Conservation (phyloP, 2,797 vertebrate genomes). For the Borostomias antarcticus region DNA sequence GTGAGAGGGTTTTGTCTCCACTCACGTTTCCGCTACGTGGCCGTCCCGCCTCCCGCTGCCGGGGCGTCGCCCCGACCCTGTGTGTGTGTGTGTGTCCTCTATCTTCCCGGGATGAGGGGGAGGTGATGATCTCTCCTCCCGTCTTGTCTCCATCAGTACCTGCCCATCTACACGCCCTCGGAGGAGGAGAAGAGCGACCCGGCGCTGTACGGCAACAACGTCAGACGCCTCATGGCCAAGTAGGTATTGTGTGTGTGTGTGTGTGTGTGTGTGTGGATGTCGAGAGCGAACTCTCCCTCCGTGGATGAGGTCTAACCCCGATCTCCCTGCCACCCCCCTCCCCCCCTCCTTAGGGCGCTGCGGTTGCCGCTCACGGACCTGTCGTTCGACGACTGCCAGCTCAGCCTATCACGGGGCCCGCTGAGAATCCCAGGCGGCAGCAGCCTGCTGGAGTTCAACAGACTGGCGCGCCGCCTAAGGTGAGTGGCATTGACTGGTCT, state of each 20-base stretch:
- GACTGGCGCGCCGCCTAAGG: constrained; percentile 85
- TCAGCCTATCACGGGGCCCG: constrained; percentile 86
- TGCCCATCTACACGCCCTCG: constrained; percentile 90
- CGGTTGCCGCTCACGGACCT: constrained; percentile 87
- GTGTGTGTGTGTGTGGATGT: background rate
- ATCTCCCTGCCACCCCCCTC: too few species aligned
- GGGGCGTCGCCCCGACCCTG: background rate
- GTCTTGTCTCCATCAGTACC: constrained; percentile 75
- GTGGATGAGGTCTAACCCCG: too few species aligned
- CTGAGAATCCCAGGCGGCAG: constrained; percentile 82
- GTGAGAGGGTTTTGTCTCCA: constrained; percentile 71
- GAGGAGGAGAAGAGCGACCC: constrained; percentile 88
- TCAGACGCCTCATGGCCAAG: constrained; percentile 83
- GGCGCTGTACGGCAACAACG: constrained; percentile 88
- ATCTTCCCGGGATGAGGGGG: background rate
- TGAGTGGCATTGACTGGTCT: constrained; percentile 65
- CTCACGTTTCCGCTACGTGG: too few species aligned
- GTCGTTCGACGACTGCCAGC: constrained; percentile 91
- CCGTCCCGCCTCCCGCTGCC: background rate
- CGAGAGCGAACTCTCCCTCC: too few species aligned
- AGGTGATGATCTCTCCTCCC: background rate
- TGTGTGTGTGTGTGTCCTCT: background rate
- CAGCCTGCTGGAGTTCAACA: constrained; percentile 88
- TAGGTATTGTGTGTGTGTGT: constrained; percentile 47
- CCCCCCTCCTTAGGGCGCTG: constrained; percentile 78